A percentile compares a stretch with the other conserved stretches of the same genome.
These are phyloP conservation scores for Thinocorus orbignyianus DNA, from an alignment of 2,113 vertebrate genomes.

Conservation along the genomic window DNA sequence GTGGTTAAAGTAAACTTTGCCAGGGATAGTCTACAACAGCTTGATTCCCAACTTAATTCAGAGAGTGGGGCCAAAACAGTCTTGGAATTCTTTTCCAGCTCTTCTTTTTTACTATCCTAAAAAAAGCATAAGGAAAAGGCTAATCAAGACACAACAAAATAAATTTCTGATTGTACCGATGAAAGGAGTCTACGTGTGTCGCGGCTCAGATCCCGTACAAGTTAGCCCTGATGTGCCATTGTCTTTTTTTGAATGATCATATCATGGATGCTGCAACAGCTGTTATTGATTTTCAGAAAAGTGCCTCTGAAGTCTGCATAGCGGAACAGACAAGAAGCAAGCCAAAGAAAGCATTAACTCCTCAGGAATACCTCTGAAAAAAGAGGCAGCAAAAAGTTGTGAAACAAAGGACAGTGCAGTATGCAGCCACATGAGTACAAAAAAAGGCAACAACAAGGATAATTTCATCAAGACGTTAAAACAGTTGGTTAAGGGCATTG, in stretches of 20 bases:
- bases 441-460: neutral
- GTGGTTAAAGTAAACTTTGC: neutral
- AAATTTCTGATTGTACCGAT: neutral
- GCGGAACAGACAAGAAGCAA: neutral
- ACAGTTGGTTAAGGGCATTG: neutral
- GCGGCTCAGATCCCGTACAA: neutral
- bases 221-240: neutral
- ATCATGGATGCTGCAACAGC: neutral
- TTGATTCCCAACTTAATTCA: neutral
- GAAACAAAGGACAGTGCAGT: neutral
- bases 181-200: neutral
- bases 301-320: neutral
- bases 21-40: neutral
- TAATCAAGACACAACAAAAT: neutral
- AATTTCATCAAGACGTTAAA: neutral
- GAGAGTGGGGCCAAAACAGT: neutral
- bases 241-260: neutral
- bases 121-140: neutral
- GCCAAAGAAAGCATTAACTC: neutral
- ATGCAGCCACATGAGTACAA: neutral
- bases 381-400: neutral
- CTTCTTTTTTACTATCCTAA: neutral
- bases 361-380: neutral
- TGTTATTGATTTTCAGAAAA: neutral
- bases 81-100: neutral